A percentile compares a stretch with the other conserved stretches of the same genome.
These are phyloP conservation scores for Sarcophaga caerulescens DNA, from an alignment of 2,888 invertebrate genomes.

Conservation along the genomic window DNA sequence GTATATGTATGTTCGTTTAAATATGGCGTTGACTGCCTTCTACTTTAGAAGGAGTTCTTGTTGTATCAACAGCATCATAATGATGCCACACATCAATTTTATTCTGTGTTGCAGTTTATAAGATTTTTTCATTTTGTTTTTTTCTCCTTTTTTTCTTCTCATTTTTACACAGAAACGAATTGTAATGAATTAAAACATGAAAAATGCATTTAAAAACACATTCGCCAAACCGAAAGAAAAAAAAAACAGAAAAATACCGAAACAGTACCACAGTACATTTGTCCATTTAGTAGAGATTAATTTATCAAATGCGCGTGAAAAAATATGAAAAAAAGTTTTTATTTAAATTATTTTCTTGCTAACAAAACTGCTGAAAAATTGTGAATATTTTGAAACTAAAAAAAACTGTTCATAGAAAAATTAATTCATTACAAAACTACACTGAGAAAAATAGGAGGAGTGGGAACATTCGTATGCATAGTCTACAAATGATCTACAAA, in stretches of 20 bases:
- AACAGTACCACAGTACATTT: constrained; percentile 34
- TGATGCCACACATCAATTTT: constrained; percentile 57
- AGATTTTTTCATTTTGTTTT: not conserved
- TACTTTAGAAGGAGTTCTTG: constrained; percentile 44
- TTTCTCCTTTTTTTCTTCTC: not conserved
- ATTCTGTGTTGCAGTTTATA: not conserved
- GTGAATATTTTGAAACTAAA: not conserved
- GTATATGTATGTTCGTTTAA: constrained; percentile 7
- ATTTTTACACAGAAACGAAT: constrained; percentile 51
- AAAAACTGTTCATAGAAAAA: not conserved
- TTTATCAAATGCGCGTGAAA: constrained; percentile 47
- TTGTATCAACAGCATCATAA: constrained; percentile 10
- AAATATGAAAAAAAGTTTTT: not conserved
- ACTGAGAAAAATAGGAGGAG: not conserved
- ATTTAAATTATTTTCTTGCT: not conserved
- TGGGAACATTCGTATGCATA: too few relatives aligned
- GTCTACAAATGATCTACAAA: too few relatives aligned
- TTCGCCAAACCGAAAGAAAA: not conserved
- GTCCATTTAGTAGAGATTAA: constrained; percentile 55
- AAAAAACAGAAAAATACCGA: not conserved
- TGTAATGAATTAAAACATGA: constrained; percentile 64
- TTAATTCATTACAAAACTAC: not conserved
- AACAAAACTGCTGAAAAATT: not conserved
- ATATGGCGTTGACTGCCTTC: constrained; percentile 46
- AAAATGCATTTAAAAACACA: constrained; percentile 62